phyloP scores from a whole-genome alignment of 2,113 vertebrate genomes.

The Malaclemys terrapin region DNA sequence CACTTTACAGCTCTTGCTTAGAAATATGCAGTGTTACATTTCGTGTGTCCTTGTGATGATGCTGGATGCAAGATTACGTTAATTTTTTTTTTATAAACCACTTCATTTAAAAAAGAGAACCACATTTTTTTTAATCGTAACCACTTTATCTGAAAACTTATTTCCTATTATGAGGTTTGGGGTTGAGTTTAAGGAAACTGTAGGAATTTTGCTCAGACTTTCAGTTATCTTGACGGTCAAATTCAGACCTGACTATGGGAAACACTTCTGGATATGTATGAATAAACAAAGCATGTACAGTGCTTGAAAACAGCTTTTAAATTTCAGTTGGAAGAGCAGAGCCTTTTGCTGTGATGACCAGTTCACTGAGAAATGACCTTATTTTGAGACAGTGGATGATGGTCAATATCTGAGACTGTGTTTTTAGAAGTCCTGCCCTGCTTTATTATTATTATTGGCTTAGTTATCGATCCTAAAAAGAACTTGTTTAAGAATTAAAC shows the following conservation, averaged over 20 bases:
- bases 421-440: neutral
- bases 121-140: neutral
- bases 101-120: slow-evolving; percentile 9
- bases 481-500: neutral
- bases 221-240: neutral
- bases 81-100: neutral
- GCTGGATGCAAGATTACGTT: neutral
- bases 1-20: neutral
- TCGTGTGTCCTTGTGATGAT: slow-evolving; percentile 11
- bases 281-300: neutral
- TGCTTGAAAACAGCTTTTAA: neutral
- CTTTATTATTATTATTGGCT: neutral
- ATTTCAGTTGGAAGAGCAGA: neutral
- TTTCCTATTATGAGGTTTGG: neutral
- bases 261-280: neutral
- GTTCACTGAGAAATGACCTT: slow-evolving; percentile 2
- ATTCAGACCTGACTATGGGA: neutral
- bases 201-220: neutral
- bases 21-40: neutral
- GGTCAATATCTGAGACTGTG: neutral
- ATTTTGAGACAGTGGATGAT: neutral
- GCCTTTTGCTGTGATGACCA: neutral
- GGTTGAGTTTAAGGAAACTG: neutral
- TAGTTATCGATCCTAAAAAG: neutral
- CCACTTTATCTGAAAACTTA: neutral